These are phyloP conservation scores for Ptyas mucosa DNA, from an alignment of 2,113 vertebrate genomes.

Conservation along the genomic window DNA sequence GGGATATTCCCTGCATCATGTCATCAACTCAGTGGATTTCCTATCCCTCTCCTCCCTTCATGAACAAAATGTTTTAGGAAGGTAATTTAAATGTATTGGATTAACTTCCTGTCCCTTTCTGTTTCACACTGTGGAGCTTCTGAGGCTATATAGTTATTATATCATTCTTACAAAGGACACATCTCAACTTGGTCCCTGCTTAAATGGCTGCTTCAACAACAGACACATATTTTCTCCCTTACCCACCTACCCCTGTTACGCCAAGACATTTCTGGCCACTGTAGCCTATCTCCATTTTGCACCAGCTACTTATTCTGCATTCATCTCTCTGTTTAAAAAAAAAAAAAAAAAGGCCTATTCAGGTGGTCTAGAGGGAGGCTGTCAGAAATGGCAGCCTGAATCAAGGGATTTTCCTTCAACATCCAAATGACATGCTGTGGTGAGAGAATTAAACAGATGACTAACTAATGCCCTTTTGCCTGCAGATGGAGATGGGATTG, in stretches of 20 bases:
- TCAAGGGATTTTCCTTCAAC: slow-evolving; percentile 79
- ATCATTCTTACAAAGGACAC: slow-evolving; percentile 56
- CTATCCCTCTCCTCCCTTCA: slow-evolving; percentile 37
- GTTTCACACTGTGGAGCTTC: slow-evolving; percentile 25
- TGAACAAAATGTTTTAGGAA: slow-evolving; percentile 58
- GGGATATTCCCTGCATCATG: slow-evolving; percentile 69
- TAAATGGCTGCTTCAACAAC: slow-evolving; percentile 49
- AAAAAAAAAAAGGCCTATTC: slow-evolving; percentile 74
- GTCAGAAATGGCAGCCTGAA: slow-evolving; percentile 81
- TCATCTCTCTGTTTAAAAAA: slow-evolving; percentile 53
- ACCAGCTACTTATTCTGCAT: slow-evolving; percentile 74
- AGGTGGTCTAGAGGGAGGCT: slow-evolving; percentile 77
- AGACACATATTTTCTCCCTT: neutral
- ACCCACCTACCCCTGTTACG: slow-evolving; percentile 9
- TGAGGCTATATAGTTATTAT: slow-evolving; percentile 27
- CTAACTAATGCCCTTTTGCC: slow-evolving; percentile 81
- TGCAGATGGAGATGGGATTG: slow-evolving; percentile 73
- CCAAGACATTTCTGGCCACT: slow-evolving; percentile 53
- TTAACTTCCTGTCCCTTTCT: neutral
- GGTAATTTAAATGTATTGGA: slow-evolving; percentile 48
- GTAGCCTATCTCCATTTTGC: slow-evolving; percentile 67
- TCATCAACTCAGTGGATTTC: slow-evolving; percentile 57
- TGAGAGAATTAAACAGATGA: slow-evolving; percentile 81
- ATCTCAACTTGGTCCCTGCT: slow-evolving; percentile 39
- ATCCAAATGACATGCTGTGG: slow-evolving; percentile 75